These are phyloP conservation scores for Drosophila trapezifrons DNA, from an alignment of 1,140 invertebrate species.

Conservation along the genomic window DNA sequence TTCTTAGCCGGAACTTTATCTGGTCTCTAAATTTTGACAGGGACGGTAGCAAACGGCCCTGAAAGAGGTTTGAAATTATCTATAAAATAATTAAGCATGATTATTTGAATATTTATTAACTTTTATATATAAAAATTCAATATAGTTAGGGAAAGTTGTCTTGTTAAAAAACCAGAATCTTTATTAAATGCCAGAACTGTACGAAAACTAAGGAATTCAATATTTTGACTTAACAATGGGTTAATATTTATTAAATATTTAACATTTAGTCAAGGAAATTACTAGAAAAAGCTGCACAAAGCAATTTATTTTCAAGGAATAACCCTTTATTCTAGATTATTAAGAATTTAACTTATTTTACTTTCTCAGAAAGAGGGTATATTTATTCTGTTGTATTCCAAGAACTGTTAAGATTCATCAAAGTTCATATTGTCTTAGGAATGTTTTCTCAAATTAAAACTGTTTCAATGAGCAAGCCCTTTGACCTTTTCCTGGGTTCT, in stretches of 20 bases:
- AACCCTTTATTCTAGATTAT: not conserved
- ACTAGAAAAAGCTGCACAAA: too few relatives aligned
- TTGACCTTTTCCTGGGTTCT: not conserved
- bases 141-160: not conserved
- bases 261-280: not conserved
- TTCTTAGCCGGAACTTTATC: too few relatives aligned
- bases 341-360: not conserved
- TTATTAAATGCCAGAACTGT: not conserved
- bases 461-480: not conserved
- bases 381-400: not conserved
- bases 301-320: too few relatives aligned
- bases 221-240: too few relatives aligned
- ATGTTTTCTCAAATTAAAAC: not conserved
- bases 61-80: too few relatives aligned
- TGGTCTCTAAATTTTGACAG: too few relatives aligned
- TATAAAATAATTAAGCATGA: too few relatives aligned
- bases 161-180: not conserved
- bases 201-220: too few relatives aligned
- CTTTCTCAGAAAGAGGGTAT: not conserved
- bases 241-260: too few relatives aligned
- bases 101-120: too few relatives aligned
- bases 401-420: not conserved
- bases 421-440: too few relatives aligned
- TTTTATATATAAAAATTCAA: not conserved
- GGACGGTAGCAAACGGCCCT: too few relatives aligned